Evolutionary conservation across 2,888 invertebrate species (phyloP).

Genomic region (Papilio protenor): DNA sequence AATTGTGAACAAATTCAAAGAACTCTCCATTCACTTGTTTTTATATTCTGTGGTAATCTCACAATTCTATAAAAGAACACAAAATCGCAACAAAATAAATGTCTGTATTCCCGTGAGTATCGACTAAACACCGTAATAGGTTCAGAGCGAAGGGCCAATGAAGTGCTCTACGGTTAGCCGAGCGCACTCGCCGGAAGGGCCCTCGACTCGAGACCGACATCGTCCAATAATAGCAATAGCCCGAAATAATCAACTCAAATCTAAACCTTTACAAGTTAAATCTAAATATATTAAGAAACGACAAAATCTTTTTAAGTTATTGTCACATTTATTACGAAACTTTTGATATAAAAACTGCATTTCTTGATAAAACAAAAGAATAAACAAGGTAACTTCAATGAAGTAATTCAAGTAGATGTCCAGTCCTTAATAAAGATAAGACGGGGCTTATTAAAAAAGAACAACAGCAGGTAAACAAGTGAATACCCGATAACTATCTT

Average conservation of each 20-base stretch:
- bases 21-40: background rate
- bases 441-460: constrained; percentile 66
- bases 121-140: constrained; percentile 46
- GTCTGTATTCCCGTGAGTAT: constrained; percentile 40
- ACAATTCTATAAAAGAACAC: constrained; percentile 12
- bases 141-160: constrained; percentile 43
- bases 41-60: background rate
- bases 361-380: constrained; percentile 2
- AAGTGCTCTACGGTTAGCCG: constrained; percentile 45
- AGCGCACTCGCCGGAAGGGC: constrained; percentile 48
- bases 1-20: background rate
- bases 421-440: constrained; percentile 49
- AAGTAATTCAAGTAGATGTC: constrained; percentile 33
- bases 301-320: background rate
- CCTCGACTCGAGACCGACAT: constrained; percentile 49
- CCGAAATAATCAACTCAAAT: constrained; percentile 45
- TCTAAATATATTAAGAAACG: background rate
- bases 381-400: constrained; percentile 20
- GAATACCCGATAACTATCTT: constrained; percentile 78
- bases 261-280: constrained; percentile 32
- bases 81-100: constrained; percentile 33
- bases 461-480: constrained; percentile 75
- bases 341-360: background rate
- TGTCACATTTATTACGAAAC: background rate
- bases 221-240: constrained; percentile 48